Base-by-base conservation (phyloP, 2,113 vertebrate species). In the Sylvia atricapilla region DNA sequence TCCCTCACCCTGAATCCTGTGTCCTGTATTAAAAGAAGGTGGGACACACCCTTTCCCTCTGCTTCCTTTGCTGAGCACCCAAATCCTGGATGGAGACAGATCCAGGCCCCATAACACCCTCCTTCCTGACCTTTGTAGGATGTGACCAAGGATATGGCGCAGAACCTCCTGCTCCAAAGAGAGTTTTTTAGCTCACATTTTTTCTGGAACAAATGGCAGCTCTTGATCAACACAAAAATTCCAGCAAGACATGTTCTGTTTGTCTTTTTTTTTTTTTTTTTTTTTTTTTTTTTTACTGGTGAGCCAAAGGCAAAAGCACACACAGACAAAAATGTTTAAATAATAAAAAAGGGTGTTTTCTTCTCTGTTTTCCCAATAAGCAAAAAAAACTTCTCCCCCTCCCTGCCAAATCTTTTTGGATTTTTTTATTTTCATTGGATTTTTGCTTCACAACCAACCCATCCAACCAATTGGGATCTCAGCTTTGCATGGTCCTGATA, bases 231-330 rank as follows among this genome's bases (percentile, higher is more conserved):
- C 39, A 35, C 47, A 53, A 0, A 2, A 78, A 89, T 91, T 95
- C 87, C 93, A 89, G 81, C 66, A 87, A 72, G 69, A 75, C 43
- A 31, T 7, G 5, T 50, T 87, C 30, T 94, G 55, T 89, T 73
- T 75, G 27, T 55, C 64, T 66, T 41, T 27, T 23, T 16, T 8
- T 22, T 46, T 37, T 77, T 46, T 50, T 39, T 33, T 41, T 46
- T 39, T 33, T 63, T 60, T 53, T 37, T 64, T 25, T 39, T 50
- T 27, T 27, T 25, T 16, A 20, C 43, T 39, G 27, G 46, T 47
- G 56, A 94, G 91, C 84, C 94, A 94, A 91, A 94, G 89, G 91
- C 91, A 74, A 93, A 92, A 73, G 83, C 53, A n/a, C 44, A 72
- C 30, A 18, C 30, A 92, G 62, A 88, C 86, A 74, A 80, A 95